Evolutionary conservation across 2,113 vertebrate species (phyloP).

Genomic region (Arizona elegans): DNA sequence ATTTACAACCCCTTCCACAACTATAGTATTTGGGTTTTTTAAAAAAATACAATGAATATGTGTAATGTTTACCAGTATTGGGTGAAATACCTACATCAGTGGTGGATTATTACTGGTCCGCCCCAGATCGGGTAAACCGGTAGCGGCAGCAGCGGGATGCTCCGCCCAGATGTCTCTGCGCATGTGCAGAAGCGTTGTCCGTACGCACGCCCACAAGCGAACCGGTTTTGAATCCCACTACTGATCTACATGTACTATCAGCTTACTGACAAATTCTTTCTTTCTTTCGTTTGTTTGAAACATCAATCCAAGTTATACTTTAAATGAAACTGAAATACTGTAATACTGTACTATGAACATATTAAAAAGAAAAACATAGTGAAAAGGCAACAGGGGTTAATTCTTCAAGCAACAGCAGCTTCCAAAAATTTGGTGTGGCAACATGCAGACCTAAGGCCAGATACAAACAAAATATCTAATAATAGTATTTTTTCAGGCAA

Average conservation of each 20-base stretch:
- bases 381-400: neutral
- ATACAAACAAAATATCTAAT: neutral
- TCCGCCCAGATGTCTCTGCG: too few species aligned
- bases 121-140: too few species aligned
- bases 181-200: too few species aligned
- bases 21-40: neutral
- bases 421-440: neutral
- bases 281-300: neutral
- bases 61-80: neutral
- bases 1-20: neutral
- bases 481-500: neutral
- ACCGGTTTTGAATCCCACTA: too few species aligned
- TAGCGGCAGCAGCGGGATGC: too few species aligned
- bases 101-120: too few species aligned
- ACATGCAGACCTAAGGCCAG: neutral
- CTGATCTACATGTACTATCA: neutral
- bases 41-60: neutral
- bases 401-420: neutral
- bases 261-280: neutral
- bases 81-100: neutral
- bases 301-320: neutral
- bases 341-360: neutral
- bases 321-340: neutral
- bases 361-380: neutral
- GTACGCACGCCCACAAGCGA: too few species aligned